Evolutionary conservation across 2,797 vertebrate species (phyloP).

Genomic region (Buceros bicornis): DNA sequence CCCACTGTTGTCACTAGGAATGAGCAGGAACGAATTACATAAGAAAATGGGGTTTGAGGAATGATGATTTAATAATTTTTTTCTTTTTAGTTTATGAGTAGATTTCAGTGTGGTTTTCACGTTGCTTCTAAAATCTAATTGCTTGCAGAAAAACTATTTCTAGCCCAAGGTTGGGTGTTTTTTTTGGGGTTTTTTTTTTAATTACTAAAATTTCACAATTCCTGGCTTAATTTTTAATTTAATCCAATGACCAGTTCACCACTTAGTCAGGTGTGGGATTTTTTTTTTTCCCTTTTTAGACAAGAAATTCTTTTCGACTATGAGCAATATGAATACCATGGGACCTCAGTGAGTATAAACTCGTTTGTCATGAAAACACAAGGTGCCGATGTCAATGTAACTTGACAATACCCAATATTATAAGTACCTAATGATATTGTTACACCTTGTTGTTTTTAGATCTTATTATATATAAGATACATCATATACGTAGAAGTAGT

Average conservation of each 20-base stretch:
- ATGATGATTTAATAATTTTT: neutral
- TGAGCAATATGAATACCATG: slow-evolving; percentile 97
- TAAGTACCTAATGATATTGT: neutral
- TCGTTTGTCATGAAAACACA: neutral
- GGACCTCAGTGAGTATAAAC: slow-evolving; percentile 91
- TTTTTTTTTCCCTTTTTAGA: slow-evolving; percentile 71
- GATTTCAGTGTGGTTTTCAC: neutral
- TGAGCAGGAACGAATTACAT: neutral
- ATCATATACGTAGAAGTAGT: neutral
- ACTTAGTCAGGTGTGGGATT: rapidly evolving
- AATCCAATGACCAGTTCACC: neutral
- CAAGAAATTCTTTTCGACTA: slow-evolving; percentile 97
- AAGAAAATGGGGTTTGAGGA: neutral
- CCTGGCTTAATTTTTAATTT: neutral
- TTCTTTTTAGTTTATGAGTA: neutral
- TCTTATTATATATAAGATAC: neutral
- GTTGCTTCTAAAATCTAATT: neutral
- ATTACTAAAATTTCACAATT: neutral
- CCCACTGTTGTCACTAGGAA: neutral
- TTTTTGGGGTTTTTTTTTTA: neutral
- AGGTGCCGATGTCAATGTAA: neutral
- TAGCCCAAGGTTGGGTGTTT: neutral
- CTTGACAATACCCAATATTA: neutral
- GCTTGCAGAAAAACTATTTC: neutral
- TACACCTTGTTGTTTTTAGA: neutral